phyloP scores from a whole-genome alignment of 2,113 vertebrate species.

The Herpetotheres cachinnans region DNA sequence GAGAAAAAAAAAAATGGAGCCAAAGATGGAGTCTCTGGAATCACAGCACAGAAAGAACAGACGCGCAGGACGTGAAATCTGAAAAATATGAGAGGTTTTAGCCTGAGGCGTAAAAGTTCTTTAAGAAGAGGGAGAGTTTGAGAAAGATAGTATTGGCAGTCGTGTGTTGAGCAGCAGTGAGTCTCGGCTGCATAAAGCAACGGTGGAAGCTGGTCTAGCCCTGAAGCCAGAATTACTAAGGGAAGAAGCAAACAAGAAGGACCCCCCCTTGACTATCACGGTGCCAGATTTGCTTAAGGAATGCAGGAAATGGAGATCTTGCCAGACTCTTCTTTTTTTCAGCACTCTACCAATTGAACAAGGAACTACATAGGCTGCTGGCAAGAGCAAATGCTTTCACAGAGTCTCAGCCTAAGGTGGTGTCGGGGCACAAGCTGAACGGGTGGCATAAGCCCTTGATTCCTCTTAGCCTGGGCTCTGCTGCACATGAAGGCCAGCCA shows the following conservation, averaged over 20 bases:
- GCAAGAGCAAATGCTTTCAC: neutral
- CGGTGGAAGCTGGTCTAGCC: neutral
- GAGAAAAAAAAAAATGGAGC: neutral
- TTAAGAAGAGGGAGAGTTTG: neutral
- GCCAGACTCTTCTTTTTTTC: neutral
- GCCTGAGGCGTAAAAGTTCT: neutral
- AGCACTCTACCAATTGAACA: neutral
- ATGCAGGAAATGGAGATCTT: slow-evolving; percentile 10
- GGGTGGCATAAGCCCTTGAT: neutral
- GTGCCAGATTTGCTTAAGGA: slow-evolving; percentile 17
- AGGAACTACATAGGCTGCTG: neutral
- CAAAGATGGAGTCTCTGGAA: neutral
- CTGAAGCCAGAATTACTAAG: neutral
- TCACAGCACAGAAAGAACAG: neutral
- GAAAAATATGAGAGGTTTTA: neutral
- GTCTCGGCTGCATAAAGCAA: neutral
- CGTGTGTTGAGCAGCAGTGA: neutral
- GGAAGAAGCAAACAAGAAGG: neutral
- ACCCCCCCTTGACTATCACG: neutral
- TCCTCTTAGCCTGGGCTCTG: neutral
- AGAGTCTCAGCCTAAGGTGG: neutral
- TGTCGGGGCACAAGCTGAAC: neutral
- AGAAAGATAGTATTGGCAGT: neutral
- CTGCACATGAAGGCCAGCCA: neutral
- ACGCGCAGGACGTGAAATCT: neutral